Evolutionary conservation across 2,797 vertebrate species (phyloP).

Genomic region (Meda fulgida): DNA sequence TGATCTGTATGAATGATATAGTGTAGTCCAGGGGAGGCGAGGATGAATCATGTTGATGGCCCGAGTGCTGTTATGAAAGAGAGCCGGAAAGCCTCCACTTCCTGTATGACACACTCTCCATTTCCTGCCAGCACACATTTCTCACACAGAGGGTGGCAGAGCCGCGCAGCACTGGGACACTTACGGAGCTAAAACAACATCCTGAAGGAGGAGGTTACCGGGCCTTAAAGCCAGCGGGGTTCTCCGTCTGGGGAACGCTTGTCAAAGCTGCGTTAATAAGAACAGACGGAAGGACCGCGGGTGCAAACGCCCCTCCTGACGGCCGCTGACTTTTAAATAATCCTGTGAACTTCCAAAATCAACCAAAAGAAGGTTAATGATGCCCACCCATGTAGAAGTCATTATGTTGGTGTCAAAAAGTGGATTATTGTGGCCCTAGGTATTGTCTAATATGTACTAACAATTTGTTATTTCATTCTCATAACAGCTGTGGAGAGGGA

Average conservation of each 20-base stretch:
- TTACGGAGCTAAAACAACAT: constrained; percentile 71
- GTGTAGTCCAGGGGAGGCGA: constrained; percentile 13
- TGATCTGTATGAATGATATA: constrained; percentile 30
- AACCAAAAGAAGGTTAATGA: constrained; percentile 40
- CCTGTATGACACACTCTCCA: constrained; percentile 66
- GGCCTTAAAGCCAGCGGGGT: constrained; percentile 62
- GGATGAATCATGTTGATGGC: constrained; percentile 39
- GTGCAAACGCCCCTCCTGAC: constrained; percentile 34
- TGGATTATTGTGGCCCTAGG: constrained; percentile 25
- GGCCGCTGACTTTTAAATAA: constrained; percentile 54
- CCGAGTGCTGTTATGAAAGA: constrained; percentile 38
- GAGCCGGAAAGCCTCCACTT: constrained; percentile 63
- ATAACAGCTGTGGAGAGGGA: neutral
- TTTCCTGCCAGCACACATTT: constrained; percentile 66
- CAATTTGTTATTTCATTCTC: constrained; percentile 14
- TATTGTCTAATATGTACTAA: constrained; percentile 24
- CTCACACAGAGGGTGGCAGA: constrained; percentile 68
- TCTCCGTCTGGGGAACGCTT: constrained; percentile 63
- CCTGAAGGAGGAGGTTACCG: constrained; percentile 64
- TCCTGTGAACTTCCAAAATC: constrained; percentile 42
- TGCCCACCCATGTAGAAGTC: constrained; percentile 35
- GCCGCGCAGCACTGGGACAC: constrained; percentile 63
- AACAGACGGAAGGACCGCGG: constrained; percentile 52
- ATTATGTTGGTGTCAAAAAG: constrained; percentile 23
- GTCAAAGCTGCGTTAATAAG: constrained; percentile 71